Base-by-base conservation (phyloP, 2,113 vertebrate genomes). In the Cettia cetti region DNA sequence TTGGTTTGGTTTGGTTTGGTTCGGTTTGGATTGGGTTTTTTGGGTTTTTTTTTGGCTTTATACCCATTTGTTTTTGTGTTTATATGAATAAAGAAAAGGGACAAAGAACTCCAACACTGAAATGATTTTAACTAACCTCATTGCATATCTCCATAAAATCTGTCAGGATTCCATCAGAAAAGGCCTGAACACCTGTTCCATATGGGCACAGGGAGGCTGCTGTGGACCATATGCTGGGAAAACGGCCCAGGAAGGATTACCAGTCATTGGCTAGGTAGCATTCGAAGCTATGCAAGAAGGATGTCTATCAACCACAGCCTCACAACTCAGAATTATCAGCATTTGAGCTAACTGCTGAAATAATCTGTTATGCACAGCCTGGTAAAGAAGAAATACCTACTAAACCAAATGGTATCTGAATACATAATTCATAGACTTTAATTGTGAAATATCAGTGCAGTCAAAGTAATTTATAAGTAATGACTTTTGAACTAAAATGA, bases 91-190 rank as follows among this genome's bases (percentile, higher is more conserved):
- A 27, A 33, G 11, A 30, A 57, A 49, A 17, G 9, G 18, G 13
- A 17, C 80, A 50, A 87, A 77, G 16, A 82, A 56, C 45, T 93
- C 47, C 24, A 90, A n/a, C 28, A 49, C 7, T 89, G 68, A 95
- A 47, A 91, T 93, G 11, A 91, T 84, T 93, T 97, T 95, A 77
- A 95, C 57, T 86, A 95, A 95, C 96, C 44, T 96, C 60, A 74
- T 53, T 87, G 83, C 83, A 89, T 69, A 94, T 30, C 42, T 94
- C 39, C 88, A 79, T 39, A 91, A 90, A 95, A 89, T 89, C 54
- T 96, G 94, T 24, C 81, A 96, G 40, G 12, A 49, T 59, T 80
- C 71, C 86, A 95, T 42, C 24, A 93, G 75, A 97, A 96, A 95
- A 93, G 37, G 28, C 53, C 81, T 90, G 54, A 70, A 96, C 66